Base-by-base conservation (phyloP, 2,888 invertebrate genomes). In the Heteromyza rotundicornis region DNA sequence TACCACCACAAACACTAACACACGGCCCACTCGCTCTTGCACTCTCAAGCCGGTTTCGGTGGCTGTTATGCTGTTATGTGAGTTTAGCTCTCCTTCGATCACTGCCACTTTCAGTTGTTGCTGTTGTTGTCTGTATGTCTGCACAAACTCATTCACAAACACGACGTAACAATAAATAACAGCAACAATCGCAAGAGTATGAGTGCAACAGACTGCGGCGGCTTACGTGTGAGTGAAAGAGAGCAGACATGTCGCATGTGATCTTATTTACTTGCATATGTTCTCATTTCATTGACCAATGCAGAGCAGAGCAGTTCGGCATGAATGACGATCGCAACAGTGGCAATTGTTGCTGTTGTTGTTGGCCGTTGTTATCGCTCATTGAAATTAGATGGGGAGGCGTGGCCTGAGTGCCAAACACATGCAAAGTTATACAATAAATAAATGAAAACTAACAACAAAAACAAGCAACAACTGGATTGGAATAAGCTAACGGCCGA, bases 201-300 rank as follows among this genome's bases (percentile, higher is more conserved):
- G n/a, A n/a, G n/a, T n/a, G n/a, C n/a, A 27, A 27, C 27, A 27
- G 7, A 27, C 27, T 47, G 67, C 64, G 67, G 14, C 3, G 60
- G 63, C 60, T 65, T 64, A 65, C 65, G 66, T 65, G 58, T 66
- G 19, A 64, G 47, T 47, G 47, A 3, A 19, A 47, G 20, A 2
- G 47, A 47, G 47, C 20, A 14, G 2, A 14, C 47, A 5, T 20
- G 17, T 5, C 14, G 16, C 47, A 65, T 65, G 69, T 70, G 70
- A 68, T 76, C 73, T 74, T 74, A 74, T 74, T 74, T 74, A 74
- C 73, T 64, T 66, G 23, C 60, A 70, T 67, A 55, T 76, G 76
- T 71, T 76, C 73, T 76, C 80, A 74, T 74, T 79, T 72, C 73
- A 76, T 74, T 80, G 79, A 79, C 79, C 79, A 79, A 79, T 79